A percentile compares a stretch with the other conserved stretches of the same genome.
Conservation (phyloP, 2,888 invertebrate species). For the Acronicta aceris region DNA sequence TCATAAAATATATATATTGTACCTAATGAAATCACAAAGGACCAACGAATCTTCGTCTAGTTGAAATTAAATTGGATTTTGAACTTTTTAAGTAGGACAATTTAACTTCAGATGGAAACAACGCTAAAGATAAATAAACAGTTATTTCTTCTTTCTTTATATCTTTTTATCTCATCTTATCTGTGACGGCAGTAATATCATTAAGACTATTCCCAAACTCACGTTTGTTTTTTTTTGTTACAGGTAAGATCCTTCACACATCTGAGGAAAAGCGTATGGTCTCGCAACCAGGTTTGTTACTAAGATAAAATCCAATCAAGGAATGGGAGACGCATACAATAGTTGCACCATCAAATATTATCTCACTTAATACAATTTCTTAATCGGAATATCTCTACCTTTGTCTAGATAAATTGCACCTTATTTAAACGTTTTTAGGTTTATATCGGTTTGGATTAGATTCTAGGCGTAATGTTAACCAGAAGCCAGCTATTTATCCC, state of each 20-base stretch:
- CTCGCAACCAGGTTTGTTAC: conserved; percentile 20
- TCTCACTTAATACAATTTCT: conserved; percentile 62
- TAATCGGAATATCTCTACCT: conserved; percentile 55
- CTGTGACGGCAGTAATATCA: too few relatives aligned
- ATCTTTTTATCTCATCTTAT: too few relatives aligned
- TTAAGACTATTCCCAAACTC: too few relatives aligned
- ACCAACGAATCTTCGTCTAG: too few relatives aligned
- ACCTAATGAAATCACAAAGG: too few relatives aligned
- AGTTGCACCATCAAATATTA: conserved; percentile 28
- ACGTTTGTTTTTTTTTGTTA: conserved; percentile 34
- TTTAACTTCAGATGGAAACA: too few relatives aligned
- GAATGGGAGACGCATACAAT: conserved; percentile 2
- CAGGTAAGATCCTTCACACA: conserved; percentile 37
- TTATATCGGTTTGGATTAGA: conserved; percentile 44
- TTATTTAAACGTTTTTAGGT: conserved; percentile 47
- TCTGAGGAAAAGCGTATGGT: neutral
- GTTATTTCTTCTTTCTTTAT: too few relatives aligned
- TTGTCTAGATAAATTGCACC: conserved; percentile 45
- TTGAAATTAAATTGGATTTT: too few relatives aligned
- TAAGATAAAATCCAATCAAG: neutral
- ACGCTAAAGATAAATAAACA: too few relatives aligned
- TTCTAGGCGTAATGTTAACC: conserved; percentile 61
- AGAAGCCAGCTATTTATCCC: conserved; percentile 73
- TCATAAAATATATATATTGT: too few relatives aligned
- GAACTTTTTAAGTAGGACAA: too few relatives aligned